Conservation (phyloP, 1,140 invertebrate genomes). For the Pomacea maculata region DNA sequence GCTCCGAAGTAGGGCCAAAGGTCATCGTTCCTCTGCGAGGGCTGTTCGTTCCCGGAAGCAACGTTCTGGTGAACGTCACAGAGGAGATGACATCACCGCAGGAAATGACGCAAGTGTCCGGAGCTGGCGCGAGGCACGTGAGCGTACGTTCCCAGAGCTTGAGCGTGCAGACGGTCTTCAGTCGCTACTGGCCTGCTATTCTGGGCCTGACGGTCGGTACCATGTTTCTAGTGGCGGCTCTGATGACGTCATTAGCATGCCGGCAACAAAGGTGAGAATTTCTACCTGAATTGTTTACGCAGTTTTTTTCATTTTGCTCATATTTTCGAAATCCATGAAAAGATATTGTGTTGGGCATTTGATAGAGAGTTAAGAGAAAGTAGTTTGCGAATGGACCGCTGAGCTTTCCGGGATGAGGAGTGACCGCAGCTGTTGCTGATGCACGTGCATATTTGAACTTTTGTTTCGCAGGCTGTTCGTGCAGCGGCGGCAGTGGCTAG, state of each 20-base stretch:
- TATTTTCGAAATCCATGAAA: not conserved
- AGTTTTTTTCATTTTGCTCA: not conserved
- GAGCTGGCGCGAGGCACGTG: conserved; percentile 5
- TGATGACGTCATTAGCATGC: conserved; percentile 39
- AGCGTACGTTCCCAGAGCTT: not conserved
- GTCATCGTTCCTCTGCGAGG: conserved; percentile 33
- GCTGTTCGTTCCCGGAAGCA: conserved; percentile 23
- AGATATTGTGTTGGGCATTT: not conserved
- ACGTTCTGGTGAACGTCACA: not conserved
- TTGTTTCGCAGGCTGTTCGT: conserved; percentile 24
- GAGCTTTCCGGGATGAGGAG: not conserved
- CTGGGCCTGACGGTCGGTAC: conserved; percentile 38
- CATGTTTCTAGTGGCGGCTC: conserved; percentile 37
- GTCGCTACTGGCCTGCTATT: conserved; percentile 44
- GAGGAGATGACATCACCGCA: not conserved
- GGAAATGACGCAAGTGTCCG: not conserved
- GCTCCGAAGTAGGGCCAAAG: conserved; percentile 14
- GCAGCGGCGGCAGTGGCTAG: conserved; percentile 19
- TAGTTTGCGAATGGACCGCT: not conserved
- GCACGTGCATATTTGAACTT: not conserved
- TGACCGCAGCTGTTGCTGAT: not conserved
- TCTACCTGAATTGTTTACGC: not conserved
- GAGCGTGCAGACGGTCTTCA: conserved; percentile 29
- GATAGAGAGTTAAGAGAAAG: not conserved
- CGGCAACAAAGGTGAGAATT: conserved; percentile 16